phyloP scores from a whole-genome alignment of 2,797 vertebrate species.

The Ciconia nigra region DNA sequence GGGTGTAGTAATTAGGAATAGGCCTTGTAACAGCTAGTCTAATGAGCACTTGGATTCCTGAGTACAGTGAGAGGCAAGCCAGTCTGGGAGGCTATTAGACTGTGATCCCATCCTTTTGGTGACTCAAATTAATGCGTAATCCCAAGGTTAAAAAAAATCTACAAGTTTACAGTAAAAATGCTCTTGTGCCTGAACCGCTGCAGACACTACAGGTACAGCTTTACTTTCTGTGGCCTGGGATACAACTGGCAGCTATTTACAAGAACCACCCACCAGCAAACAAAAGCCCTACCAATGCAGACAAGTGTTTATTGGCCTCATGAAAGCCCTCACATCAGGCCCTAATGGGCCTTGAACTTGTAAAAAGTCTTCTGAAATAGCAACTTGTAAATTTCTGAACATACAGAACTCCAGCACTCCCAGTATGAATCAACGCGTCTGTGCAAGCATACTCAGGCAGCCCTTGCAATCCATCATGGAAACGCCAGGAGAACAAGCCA shows the following conservation, averaged over 20 bases:
- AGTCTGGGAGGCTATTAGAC: background rate
- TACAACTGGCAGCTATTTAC: background rate
- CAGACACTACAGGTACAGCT: background rate
- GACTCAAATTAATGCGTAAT: background rate
- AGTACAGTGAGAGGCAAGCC: slow-evolving; percentile 5
- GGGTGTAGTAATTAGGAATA: background rate
- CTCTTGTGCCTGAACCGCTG: background rate
- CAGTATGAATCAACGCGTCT: background rate
- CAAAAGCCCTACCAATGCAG: background rate
- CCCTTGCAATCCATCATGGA: background rate
- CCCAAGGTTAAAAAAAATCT: background rate
- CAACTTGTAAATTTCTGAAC: background rate
- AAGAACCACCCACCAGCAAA: background rate
- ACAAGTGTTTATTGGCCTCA: background rate
- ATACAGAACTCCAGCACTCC: background rate
- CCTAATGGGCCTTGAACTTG: background rate
- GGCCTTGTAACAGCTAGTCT: slow-evolving; percentile 34
- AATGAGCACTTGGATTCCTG: slow-evolving; percentile 17
- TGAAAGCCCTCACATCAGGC: background rate
- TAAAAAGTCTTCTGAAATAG: background rate
- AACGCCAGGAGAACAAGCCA: background rate
- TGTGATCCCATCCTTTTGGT: slow-evolving; percentile 9
- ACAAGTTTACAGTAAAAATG: background rate
- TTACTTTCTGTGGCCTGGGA: accelerated
- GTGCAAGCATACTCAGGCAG: background rate